phyloP scores from a whole-genome alignment of 2,113 vertebrate genomes.

The Scytalopus superciliaris region DNA sequence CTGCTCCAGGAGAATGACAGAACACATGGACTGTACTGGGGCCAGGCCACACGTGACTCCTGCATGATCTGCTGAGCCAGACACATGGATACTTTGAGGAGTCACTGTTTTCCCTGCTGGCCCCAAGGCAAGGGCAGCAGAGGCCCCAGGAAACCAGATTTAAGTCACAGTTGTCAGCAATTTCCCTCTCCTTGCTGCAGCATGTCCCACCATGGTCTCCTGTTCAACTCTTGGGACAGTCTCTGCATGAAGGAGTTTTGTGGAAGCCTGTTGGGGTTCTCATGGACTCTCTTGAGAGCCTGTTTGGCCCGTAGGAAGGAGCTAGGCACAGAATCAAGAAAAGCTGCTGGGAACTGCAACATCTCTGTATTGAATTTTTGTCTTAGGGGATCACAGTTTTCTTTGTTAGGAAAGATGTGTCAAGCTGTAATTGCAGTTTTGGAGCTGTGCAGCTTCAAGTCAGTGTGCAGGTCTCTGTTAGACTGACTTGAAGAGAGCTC shows the following conservation, averaged over 20 bases:
- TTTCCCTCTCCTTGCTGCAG: background rate
- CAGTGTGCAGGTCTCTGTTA: background rate
- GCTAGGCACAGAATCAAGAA: background rate
- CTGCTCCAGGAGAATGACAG: background rate
- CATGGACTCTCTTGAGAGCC: background rate
- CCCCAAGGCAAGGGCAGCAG: background rate
- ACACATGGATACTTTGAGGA: background rate
- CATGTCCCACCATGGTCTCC: fast-evolving
- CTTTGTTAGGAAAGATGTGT: background rate
- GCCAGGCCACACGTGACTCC: fast-evolving
- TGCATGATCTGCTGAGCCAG: background rate
- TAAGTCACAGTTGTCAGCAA: background rate
- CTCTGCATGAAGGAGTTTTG: background rate
- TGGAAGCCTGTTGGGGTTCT: background rate
- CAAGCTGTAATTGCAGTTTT: background rate
- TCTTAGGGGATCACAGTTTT: background rate
- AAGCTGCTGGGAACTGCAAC: background rate
- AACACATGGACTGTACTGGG: background rate
- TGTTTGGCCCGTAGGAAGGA: background rate
- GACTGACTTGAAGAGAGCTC: background rate
- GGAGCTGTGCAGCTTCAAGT: background rate
- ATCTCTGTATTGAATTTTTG: background rate
- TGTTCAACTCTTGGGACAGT: background rate
- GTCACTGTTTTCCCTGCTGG: background rate
- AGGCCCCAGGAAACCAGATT: background rate